Evolutionary conservation across 2,888 invertebrate genomes (phyloP).

Genomic region (Amphipyra tragopoginis): DNA sequence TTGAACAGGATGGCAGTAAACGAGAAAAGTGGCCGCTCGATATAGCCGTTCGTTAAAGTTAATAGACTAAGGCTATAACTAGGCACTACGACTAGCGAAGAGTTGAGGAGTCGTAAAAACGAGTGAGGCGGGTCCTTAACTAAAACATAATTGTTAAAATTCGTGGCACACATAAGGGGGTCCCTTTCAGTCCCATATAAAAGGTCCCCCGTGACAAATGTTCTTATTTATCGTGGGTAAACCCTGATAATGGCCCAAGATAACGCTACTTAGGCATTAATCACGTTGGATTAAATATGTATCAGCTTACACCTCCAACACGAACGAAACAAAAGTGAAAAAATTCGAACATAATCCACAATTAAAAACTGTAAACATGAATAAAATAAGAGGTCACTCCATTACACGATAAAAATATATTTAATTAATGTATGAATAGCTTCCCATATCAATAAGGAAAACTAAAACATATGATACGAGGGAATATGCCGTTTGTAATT

Average conservation of each 20-base stretch:
- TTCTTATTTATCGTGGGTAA: slow-evolving; percentile 21
- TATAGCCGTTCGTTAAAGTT: slow-evolving; percentile 63
- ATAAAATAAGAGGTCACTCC: neutral
- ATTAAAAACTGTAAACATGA: slow-evolving; percentile 1
- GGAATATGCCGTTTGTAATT: neutral
- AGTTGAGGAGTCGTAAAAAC: slow-evolving; percentile 29
- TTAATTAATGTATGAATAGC: slow-evolving; percentile 5
- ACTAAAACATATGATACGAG: slow-evolving; percentile 7
- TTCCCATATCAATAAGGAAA: slow-evolving; percentile 17
- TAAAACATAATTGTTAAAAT: slow-evolving; percentile 24
- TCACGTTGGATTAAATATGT: neutral
- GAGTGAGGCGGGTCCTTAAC: slow-evolving; percentile 9
- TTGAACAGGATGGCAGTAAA: slow-evolving; percentile 71
- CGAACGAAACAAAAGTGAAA: neutral
- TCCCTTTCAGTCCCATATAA: slow-evolving; percentile 25
- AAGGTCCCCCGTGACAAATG: slow-evolving; percentile 29
- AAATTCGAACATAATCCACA: neutral
- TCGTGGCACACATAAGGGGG: slow-evolving; percentile 14
- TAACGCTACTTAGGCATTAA: slow-evolving; percentile 4
- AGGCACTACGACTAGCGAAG: slow-evolving; percentile 19
- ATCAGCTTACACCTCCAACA: neutral
- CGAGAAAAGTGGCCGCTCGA: slow-evolving; percentile 70
- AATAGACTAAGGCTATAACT: slow-evolving; percentile 58
- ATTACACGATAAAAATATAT: slow-evolving; percentile 3
- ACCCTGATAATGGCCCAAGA: slow-evolving; percentile 16